These are phyloP conservation scores for Nymphalis polychloros DNA, from an alignment of 2,888 invertebrate genomes.

Conservation along the genomic window DNA sequence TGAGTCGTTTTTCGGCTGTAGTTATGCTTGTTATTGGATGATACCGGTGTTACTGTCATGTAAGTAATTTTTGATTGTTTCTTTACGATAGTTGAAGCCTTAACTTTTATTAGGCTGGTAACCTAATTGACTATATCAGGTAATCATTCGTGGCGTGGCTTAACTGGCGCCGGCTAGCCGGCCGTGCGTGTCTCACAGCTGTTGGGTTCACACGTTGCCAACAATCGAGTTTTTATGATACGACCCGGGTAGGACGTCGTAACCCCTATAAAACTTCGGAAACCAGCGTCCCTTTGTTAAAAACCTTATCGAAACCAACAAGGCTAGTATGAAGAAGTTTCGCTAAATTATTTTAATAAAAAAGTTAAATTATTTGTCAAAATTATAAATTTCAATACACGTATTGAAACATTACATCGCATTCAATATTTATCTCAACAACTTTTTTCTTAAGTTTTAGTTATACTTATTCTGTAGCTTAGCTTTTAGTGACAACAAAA, in stretches of 20 bases:
- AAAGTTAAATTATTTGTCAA: background rate
- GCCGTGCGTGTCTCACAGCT: constrained; percentile 48
- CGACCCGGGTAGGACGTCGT: constrained; percentile 8
- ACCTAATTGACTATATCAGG: constrained; percentile 71
- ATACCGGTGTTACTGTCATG: constrained; percentile 67
- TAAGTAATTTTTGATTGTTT: constrained; percentile 58
- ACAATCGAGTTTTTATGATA: constrained; percentile 7
- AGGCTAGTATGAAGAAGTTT: background rate
- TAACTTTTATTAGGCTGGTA: constrained; percentile 59
- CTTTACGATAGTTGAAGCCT: constrained; percentile 43
- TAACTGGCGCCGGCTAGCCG: constrained; percentile 49
- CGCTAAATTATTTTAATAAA: background rate
- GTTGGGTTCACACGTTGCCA: constrained; percentile 48
- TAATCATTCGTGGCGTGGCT: constrained; percentile 52
- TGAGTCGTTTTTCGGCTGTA: constrained; percentile 71
- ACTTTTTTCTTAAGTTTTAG: too few species aligned
- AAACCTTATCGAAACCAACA: background rate
- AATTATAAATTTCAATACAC: background rate
- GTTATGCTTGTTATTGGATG: constrained; percentile 77
- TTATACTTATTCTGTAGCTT: too few species aligned
- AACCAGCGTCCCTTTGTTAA: constrained; percentile 6
- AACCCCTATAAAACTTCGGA: constrained; percentile 4
- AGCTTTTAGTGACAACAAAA: too few species aligned
- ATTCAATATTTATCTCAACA: too few species aligned
- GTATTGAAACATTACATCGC: too few species aligned